Evolutionary conservation across 2,113 vertebrate genomes (phyloP), one percentile per base, ranked within the genome.

Genomic region (Antigone vipio): DNA sequence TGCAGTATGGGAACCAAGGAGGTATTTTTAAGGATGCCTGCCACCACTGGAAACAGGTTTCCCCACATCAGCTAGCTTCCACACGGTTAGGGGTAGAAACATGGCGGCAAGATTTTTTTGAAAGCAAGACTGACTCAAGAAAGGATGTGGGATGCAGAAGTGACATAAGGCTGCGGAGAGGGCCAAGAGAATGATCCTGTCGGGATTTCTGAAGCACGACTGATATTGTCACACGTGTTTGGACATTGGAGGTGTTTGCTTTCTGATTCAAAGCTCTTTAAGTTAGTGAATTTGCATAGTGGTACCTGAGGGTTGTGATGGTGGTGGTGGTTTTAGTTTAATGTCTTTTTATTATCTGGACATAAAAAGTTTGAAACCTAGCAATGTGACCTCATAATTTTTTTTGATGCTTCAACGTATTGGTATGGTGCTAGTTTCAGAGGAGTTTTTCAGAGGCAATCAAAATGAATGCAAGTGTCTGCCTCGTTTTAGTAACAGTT

Each of bases 151-250:
- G 38, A 83, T 35, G 12, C 32, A 50, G 22, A 64, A 89, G 38
- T 60, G 53, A 15, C 12, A 7, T 10, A 32, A 88, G 9, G 22
- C n/a, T 92, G 15, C 10, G 58, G 38, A 42, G 40, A 20, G 22
- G 10, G 30, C 18, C 32, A 47, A 77, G 45, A 47, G 15, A 82
- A 52, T 12, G 12, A 49, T 73, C 44, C 42, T 7, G 4, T 72
- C 35, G 32, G 15, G 40, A 53, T 56, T 88, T 91, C 30, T 60
- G 38, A 81, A 44, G 4, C 29, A 8, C 49, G 56, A 24, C 23
- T 81, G 52, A 27, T 52, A 22, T 8, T 40, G 14, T 50, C n/a
- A 50, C 10, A 23, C 2, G 2, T 0, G 0, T 62, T 93, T 71
- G 30, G 55, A 44, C 20, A 19, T 2, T 34, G 26, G 11, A 63